A percentile compares a stretch with the other conserved stretches of the same genome.
Conservation (phyloP, 2,797 vertebrate species). For the Lates japonicus region DNA sequence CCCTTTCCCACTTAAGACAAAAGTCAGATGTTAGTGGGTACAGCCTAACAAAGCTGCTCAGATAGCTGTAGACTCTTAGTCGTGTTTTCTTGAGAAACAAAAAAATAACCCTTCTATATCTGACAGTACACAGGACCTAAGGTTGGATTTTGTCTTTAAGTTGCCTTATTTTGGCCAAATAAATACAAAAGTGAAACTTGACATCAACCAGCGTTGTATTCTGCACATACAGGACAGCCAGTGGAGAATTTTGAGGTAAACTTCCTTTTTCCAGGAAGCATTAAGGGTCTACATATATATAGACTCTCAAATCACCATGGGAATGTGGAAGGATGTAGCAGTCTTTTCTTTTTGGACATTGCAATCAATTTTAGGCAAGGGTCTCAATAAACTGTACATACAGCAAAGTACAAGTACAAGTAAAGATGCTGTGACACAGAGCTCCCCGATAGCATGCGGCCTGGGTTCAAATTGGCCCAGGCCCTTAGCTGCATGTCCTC, state of each 20-base stretch:
- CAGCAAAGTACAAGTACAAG: background rate
- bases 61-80: too few relatives aligned
- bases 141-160: background rate
- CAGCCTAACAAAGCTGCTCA: too few relatives aligned
- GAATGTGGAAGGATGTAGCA: background rate
- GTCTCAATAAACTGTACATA: conserved; percentile 8
- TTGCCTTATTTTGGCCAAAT: background rate
- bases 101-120: background rate
- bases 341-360: background rate
- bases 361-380: conserved; percentile 14
- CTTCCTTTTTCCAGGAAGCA: background rate
- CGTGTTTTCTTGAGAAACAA: background rate
- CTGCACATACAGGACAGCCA: background rate
- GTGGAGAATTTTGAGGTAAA: background rate
- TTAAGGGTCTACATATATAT: background rate
- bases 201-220: rapidly evolving
- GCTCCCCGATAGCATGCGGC: too few relatives aligned
- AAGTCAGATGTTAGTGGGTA: too few relatives aligned
- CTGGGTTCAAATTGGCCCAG: too few relatives aligned
- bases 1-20: too few relatives aligned
- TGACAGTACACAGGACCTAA: background rate
- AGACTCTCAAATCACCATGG: background rate
- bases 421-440: too few relatives aligned
- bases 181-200: background rate
- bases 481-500: too few relatives aligned